Base-by-base conservation (phyloP, 2,888 invertebrate species). In the Coleophora flavipennella region DNA sequence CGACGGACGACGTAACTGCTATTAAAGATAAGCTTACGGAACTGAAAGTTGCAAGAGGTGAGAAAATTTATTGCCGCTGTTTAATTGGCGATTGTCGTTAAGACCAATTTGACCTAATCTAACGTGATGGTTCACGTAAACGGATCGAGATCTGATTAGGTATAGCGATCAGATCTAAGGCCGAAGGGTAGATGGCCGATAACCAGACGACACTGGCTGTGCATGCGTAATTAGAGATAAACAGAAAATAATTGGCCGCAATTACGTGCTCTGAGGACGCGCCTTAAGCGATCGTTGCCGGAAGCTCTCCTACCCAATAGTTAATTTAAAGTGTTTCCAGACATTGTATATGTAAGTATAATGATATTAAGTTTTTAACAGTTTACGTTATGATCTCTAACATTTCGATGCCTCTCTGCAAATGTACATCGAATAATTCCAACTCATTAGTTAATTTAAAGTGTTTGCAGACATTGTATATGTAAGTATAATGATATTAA, bases 141-240 rank as follows among this genome's bases (percentile, higher is more conserved):
- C 64, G 73, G 70, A 71, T 75, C 67, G 69, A 71, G 68, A 62
- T 63, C 76, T 74, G 84, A 83, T 83, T 81, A 80, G 73, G 61
- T 49, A 66, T 61, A 61, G 58, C 66, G 81, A 83, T 83, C 67
- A 66, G 60, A 81, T 81, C 81, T 75, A 53, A 55, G 84, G 80
- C 71, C 80, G 79, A 72, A 83, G 83, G 84, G 80, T 70, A 84
- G 83, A 84, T 84, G 51, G 34, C 43, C 59, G 84, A 84, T 84
- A 83, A 83, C 66, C 61, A 60, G 60, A 51, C 68, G 65, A 76
- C 76, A 79, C 76, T 71, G 73, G 79, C 80, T 74, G 78, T 72
- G 81, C 70, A 80, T 81, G 76, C 79, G 79, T 83, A 84, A 84
- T 84, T 83, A 84, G 83, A 81, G 81, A 81, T 81, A 81, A 81